Conservation (phyloP, 2,797 vertebrate genomes). For the Sternarchorhynchus goeldii region DNA sequence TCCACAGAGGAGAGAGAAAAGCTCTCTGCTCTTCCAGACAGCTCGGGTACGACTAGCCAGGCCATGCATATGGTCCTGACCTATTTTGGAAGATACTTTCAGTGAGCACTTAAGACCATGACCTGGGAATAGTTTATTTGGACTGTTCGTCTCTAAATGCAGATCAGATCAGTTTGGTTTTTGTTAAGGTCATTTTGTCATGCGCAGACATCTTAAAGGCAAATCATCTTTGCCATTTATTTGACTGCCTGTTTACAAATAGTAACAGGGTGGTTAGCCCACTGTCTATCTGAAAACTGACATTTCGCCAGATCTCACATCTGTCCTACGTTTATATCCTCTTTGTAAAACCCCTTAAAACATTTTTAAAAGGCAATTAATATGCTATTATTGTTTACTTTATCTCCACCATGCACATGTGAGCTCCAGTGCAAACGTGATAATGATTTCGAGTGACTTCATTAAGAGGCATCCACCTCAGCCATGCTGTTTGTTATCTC, state of each 20-base stretch:
- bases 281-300: neutral
- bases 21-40: slow-evolving; percentile 49
- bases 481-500: slow-evolving; percentile 59
- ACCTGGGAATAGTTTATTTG: slow-evolving; percentile 2
- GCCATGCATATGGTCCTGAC: slow-evolving; percentile 52
- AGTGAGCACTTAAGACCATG: slow-evolving; percentile 35
- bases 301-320: neutral
- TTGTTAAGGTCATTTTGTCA: neutral
- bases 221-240: too few relatives aligned
- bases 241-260: neutral
- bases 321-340: slow-evolving; percentile 3
- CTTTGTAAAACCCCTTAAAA: neutral
- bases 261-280: neutral
- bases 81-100: slow-evolving; percentile 51
- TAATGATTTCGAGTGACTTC: slow-evolving; percentile 51
- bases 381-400: slow-evolving; percentile 3
- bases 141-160: neutral
- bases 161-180: slow-evolving; percentile 7
- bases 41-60: slow-evolving; percentile 43
- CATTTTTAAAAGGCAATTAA: slow-evolving; percentile 21
- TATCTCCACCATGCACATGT: slow-evolving; percentile 45
- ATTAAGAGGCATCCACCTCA: slow-evolving; percentile 55
- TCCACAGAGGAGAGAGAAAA: slow-evolving; percentile 54
- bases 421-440: slow-evolving; percentile 32
- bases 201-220: neutral